Conservation (phyloP, 2,888 invertebrate genomes). For the Eristalinus aeneus region DNA sequence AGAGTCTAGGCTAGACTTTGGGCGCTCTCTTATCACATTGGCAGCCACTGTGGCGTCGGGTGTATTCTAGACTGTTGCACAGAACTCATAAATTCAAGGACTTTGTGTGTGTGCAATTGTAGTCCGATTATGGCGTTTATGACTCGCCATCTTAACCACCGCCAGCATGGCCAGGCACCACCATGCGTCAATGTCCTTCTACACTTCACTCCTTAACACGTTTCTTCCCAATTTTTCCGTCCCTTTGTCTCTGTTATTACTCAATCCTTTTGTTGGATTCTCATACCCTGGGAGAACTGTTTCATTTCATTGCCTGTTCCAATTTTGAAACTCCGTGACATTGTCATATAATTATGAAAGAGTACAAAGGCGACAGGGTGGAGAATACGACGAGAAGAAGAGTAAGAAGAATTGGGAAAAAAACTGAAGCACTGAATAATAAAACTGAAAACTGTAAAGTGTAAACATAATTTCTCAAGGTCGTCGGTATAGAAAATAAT, state of each 20-base stretch:
- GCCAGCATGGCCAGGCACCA: background rate
- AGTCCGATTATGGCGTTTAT: constrained; percentile 42
- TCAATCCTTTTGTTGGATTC: constrained; percentile 37
- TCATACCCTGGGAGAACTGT: constrained; percentile 31
- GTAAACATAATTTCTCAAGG: constrained; percentile 76
- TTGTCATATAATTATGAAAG: constrained; percentile 53
- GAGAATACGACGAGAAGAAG: background rate
- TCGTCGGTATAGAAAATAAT: constrained; percentile 76
- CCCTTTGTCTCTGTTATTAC: constrained; percentile 20
- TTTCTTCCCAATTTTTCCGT: background rate
- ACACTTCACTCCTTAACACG: background rate
- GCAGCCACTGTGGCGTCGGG: background rate
- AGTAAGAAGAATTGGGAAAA: constrained; percentile 2
- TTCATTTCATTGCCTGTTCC: constrained; percentile 13
- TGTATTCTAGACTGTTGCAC: constrained; percentile 18
- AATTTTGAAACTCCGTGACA: constrained; percentile 25
- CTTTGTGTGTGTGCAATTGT: constrained; percentile 20
- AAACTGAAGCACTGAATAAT: constrained; percentile 26
- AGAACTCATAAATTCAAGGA: constrained; percentile 21
- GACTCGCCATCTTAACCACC: constrained; percentile 26
- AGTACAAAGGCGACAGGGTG: constrained; percentile 1
- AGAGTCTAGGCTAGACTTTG: background rate
- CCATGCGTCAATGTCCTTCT: constrained; percentile 22
- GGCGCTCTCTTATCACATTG: background rate
- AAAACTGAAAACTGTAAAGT: constrained; percentile 35